Percentiles rank a stretch among this genome's conserved stretches.
Evolutionary conservation across 2,888 invertebrate species (phyloP).

Genomic region (Lasioglossum figueresi): DNA sequence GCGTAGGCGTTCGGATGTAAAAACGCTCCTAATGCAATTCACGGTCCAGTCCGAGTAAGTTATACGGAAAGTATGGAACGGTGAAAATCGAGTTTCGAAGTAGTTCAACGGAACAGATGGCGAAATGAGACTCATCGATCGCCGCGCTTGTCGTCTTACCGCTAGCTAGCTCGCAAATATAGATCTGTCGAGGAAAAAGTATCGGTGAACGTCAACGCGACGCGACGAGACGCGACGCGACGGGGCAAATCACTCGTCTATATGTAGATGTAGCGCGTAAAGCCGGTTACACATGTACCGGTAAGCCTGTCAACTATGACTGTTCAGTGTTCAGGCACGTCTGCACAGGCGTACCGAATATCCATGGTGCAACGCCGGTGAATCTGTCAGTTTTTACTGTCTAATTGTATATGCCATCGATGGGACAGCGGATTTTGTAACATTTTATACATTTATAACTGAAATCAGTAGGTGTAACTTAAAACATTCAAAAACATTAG

Average conservation of each 20-base stretch:
- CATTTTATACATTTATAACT: too few relatives aligned
- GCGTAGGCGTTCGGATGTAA: constrained; percentile 32
- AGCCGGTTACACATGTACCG: background rate
- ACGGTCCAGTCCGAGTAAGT: constrained; percentile 50
- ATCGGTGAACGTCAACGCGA: constrained; percentile 10
- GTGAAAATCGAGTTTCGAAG: constrained; percentile 61
- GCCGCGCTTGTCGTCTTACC: constrained; percentile 58
- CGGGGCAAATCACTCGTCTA: constrained; percentile 5
- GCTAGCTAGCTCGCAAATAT: constrained; percentile 20
- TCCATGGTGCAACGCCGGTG: too few relatives aligned
- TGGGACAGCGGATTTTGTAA: too few relatives aligned
- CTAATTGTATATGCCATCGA: too few relatives aligned
- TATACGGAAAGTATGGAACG: constrained; percentile 61
- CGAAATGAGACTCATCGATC: constrained; percentile 66
- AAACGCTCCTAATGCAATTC: constrained; percentile 59
- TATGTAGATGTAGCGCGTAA: background rate
- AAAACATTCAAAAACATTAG: too few relatives aligned
- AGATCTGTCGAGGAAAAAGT: constrained; percentile 15
- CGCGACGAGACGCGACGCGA: background rate
- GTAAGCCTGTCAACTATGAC: too few relatives aligned
- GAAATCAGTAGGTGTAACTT: too few relatives aligned
- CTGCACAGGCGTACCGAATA: too few relatives aligned
- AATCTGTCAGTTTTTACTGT: too few relatives aligned
- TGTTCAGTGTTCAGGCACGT: too few relatives aligned
- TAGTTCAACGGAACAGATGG: constrained; percentile 66